Evolutionary conservation across 2,888 invertebrate species (phyloP), one percentile per base, ranked within the genome.

Genomic region (Plusia festucae): DNA sequence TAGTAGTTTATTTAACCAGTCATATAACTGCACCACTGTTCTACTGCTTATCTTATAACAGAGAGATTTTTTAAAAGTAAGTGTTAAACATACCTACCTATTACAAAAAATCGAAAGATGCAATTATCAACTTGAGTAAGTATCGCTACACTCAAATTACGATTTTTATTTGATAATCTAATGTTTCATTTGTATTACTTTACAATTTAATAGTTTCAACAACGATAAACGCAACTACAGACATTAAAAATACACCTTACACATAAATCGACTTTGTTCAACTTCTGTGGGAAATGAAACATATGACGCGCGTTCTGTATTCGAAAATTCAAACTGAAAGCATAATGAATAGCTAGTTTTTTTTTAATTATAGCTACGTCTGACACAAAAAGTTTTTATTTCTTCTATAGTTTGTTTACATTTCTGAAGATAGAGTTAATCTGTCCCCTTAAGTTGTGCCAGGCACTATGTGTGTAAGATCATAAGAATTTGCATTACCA

Each of bases 401-500:
- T 15, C 9, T 53, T 40, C n/a, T 22, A 60, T 52, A 16, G 18
- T 46, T 49, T 61, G 53, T 64, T 62, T 64, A 58, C 16, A n/a
- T 61, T 55, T 24, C 9, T 30, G 3, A 22, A 60, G 34, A 22
- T 60, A 60, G 20, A 53, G 63, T 34, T 67, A 56, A 70, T n/a
- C 44, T n/a, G 22, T 52, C 40, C 34, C 16, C 30, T 56, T 32
- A 49, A 44, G 57, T 63, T 22, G 58, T 53, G 55, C 52, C 55
- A 27, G 51, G 53, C 52, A 60, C 61, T 58, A 57, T 60, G 62
- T 70, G 62, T 63, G 67, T 32, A 58, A 70, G 53, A 53, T 60
- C 55, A 51, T 53, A 67, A 54, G 49, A 69, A 73, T 73, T 73
- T 70, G 56, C 70, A 73, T 73, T 53, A 51, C 60, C 60, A 57